Evolutionary conservation across 2,888 invertebrate species (phyloP), one percentile per base, ranked within the genome.

Genomic region (Urechis unicinctus): DNA sequence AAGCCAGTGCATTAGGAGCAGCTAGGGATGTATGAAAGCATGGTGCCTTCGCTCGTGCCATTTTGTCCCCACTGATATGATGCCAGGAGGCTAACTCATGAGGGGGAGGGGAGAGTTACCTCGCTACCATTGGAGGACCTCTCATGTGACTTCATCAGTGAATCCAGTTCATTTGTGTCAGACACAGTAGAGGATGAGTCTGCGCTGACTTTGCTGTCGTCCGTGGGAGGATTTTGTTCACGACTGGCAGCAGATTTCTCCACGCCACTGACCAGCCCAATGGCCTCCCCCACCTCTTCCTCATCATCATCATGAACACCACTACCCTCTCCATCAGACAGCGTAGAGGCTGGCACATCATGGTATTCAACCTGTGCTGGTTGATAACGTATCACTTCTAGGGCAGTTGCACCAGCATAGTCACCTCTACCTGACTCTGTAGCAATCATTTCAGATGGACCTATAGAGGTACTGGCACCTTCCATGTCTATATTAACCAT

Each of bases 341-440:
- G n/a, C 17, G 53, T 29, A 6, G n/a, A 26, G 36, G 3, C 43
- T 9, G 54, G 56, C 25, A 51, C 46, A 31, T 52, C 52, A 50
- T 62, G 61, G 50, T 59, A 59, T 29, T 62, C 62, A 2, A 62
- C 52, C 54, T 59, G 59, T 2, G 61, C 58, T 22, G 62, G 58
- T 48, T 62, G 58, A 55, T 30, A 55, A 45, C 58, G 61, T 5
- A 63, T 53, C n/a, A 61, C 56, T 47, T 63, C 63, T 3, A 63
- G 56, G 6, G 54, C 54, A 28, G 52, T 48, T 3, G 50, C 43
- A 48, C 56, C 61, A 24, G 57, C 53, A n/a, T n/a, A n/a, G n/a
- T n/a, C n/a, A 48, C 56, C 58, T 22, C 57, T 51, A 44, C 26
- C 52, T 17, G 43, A 21, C 17, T 53, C 57, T 3, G 36, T 42